phyloP scores from a whole-genome alignment of 2,888 invertebrate genomes.

The Endomychus coccineus region DNA sequence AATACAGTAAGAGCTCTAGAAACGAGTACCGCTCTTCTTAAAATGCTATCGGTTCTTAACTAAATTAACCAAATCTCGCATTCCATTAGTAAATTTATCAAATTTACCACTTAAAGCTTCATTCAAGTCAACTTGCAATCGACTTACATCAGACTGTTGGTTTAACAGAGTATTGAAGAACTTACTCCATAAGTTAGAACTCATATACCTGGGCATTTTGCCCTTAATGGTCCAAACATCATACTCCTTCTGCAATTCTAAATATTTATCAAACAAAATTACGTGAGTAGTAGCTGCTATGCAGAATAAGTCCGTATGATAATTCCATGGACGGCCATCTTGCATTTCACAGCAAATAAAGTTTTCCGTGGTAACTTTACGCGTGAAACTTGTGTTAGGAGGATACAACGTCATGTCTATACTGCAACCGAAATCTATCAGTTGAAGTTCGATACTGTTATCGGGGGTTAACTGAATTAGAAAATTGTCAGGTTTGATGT shows the following conservation, averaged over 20 bases:
- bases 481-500: slow-evolving; percentile 94
- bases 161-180: slow-evolving; percentile 78
- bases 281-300: slow-evolving; percentile 83
- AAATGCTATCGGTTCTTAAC: slow-evolving; percentile 37
- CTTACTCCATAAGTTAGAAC: slow-evolving; percentile 66
- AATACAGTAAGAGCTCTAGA: too few relatives aligned
- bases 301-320: slow-evolving; percentile 88
- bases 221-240: slow-evolving; percentile 38
- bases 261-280: slow-evolving; percentile 81
- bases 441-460: slow-evolving; percentile 60
- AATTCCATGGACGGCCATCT: slow-evolving; percentile 85
- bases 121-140: slow-evolving; percentile 28
- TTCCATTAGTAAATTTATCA: slow-evolving; percentile 29
- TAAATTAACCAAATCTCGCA: slow-evolving; percentile 35
- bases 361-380: slow-evolving; percentile 62
- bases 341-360: slow-evolving; percentile 88
- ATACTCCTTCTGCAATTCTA: slow-evolving; percentile 52
- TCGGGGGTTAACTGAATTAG: slow-evolving; percentile 48
- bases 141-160: slow-evolving; percentile 38
- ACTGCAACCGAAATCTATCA: slow-evolving; percentile 91
- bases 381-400: slow-evolving; percentile 63
- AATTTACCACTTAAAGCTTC: slow-evolving; percentile 29
- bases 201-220: slow-evolving; percentile 46
- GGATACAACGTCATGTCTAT: slow-evolving; percentile 88
- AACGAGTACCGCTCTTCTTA: too few relatives aligned